Evolutionary conservation across 2,113 vertebrate genomes (phyloP).

Genomic region (Podarcis raffonei): DNA sequence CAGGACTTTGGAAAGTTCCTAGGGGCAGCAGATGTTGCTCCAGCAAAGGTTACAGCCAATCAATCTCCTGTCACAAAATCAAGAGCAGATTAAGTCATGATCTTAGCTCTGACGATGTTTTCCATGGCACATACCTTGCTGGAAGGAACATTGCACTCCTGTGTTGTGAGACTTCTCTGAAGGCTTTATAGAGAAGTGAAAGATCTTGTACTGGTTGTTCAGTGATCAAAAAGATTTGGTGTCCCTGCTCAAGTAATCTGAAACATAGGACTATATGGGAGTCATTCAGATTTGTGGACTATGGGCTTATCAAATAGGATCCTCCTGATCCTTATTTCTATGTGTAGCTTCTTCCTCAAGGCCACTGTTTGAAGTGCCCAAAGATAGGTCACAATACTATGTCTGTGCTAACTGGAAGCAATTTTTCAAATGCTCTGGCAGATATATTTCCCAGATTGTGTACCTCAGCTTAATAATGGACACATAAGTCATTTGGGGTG

Average conservation of each 20-base stretch:
- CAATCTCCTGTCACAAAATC: neutral
- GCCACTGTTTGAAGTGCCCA: no score
- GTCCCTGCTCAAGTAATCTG: neutral
- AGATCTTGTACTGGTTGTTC: neutral
- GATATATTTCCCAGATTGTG: no score
- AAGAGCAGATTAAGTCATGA: neutral
- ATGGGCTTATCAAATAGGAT: no score
- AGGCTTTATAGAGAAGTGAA: neutral
- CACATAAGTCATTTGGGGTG: neutral
- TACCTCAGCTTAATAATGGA: neutral
- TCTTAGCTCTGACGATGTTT: neutral
- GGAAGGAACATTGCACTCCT: neutral
- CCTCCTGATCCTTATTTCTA: no score
- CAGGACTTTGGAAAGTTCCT: neutral
- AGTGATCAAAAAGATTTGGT: neutral
- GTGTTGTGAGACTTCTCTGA: neutral
- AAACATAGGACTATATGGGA: neutral
- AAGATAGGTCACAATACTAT: no score
- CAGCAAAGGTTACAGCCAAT: neutral
- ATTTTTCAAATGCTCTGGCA: no score
- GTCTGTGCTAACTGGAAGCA: no score
- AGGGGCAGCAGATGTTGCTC: neutral
- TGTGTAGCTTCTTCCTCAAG: no score
- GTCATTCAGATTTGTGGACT: no score
- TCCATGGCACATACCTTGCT: neutral